phyloP scores from a whole-genome alignment of 1,140 invertebrate species.

The Procambarus clarkii region DNA sequence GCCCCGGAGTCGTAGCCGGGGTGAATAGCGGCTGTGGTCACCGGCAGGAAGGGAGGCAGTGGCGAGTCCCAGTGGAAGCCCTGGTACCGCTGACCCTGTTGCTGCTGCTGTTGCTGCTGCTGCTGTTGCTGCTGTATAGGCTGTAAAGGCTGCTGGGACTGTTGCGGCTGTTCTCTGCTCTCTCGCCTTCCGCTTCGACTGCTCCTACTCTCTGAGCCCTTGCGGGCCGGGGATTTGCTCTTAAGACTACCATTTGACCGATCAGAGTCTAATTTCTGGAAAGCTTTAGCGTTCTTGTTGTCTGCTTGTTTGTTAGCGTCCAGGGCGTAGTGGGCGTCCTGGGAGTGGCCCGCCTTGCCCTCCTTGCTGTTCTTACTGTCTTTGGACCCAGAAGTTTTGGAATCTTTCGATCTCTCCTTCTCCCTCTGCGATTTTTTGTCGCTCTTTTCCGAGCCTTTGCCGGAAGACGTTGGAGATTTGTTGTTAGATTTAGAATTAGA shows the following conservation, averaged over 20 bases:
- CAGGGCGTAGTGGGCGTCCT: constrained; percentile 34
- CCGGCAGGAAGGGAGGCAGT: constrained; percentile 63
- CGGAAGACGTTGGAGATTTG: constrained; percentile 57
- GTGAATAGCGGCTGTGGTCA: constrained; percentile 63
- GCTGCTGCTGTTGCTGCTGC: constrained; percentile 14
- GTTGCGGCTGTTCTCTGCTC: constrained; percentile 53
- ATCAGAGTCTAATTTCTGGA: constrained; percentile 67
- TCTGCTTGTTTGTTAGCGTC: constrained; percentile 40
- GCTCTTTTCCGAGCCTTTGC: constrained; percentile 61
- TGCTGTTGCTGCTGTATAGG: constrained; percentile 15
- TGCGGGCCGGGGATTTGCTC: constrained; percentile 61
- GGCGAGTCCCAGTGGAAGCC: constrained; percentile 70
- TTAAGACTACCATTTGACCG: constrained; percentile 63
- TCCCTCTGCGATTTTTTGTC: constrained; percentile 65
- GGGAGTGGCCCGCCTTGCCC: constrained; percentile 33
- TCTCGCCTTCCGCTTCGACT: constrained; percentile 58
- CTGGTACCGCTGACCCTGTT: constrained; percentile 48
- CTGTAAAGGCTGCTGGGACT: constrained; percentile 47
- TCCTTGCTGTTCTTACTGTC: constrained; percentile 41
- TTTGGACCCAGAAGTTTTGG: constrained; percentile 35
- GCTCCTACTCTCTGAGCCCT: constrained; percentile 46
- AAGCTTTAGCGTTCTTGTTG: constrained; percentile 44
- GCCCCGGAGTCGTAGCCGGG: constrained; percentile 72
- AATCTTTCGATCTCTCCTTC: constrained; percentile 65
- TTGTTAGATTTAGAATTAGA: constrained; percentile 49